A percentile compares a stretch with the other conserved stretches of the same genome.
These are phyloP conservation scores for Caenorhabditis inopinata DNA, from an alignment of 1,140 invertebrate genomes.

Conservation along the genomic window DNA sequence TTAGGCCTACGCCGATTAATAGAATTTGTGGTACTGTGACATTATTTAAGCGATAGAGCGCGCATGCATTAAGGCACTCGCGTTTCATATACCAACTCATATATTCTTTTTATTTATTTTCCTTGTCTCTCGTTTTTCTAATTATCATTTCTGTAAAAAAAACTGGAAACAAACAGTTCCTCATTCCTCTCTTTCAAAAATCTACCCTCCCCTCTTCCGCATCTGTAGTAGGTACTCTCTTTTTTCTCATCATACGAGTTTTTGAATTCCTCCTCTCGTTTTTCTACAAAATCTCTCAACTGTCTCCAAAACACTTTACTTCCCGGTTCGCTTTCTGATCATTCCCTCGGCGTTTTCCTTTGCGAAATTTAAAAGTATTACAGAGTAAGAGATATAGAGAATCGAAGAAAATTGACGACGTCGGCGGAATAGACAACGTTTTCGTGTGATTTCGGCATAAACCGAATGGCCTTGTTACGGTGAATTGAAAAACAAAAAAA, in stretches of 20 bases:
- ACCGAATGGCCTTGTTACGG: neutral
- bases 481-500: neutral
- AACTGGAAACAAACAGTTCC: too few species aligned
- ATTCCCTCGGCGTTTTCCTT: neutral
- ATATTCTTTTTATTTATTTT: too few species aligned
- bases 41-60: too few species aligned
- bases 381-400: neutral
- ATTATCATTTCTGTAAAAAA: too few species aligned
- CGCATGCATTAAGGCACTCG: too few species aligned
- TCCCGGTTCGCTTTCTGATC: constrained; percentile 31
- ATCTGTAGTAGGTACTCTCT: neutral
- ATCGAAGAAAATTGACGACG: neutral
- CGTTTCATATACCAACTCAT: too few species aligned
- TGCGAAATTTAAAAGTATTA: too few species aligned
- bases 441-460: constrained; percentile 25
- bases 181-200: neutral
- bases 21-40: too few species aligned
- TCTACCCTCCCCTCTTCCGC: neutral
- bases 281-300: too few species aligned
- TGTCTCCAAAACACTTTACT: constrained; percentile 10
- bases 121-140: too few species aligned
- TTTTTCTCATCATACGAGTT: constrained; percentile 1
- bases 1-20: too few species aligned
- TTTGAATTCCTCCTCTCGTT: neutral
- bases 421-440: neutral